Evolutionary conservation across 1,140 invertebrate genomes (phyloP), one percentile per base, ranked within the genome.

Genomic region (Cotesia glomerata): DNA sequence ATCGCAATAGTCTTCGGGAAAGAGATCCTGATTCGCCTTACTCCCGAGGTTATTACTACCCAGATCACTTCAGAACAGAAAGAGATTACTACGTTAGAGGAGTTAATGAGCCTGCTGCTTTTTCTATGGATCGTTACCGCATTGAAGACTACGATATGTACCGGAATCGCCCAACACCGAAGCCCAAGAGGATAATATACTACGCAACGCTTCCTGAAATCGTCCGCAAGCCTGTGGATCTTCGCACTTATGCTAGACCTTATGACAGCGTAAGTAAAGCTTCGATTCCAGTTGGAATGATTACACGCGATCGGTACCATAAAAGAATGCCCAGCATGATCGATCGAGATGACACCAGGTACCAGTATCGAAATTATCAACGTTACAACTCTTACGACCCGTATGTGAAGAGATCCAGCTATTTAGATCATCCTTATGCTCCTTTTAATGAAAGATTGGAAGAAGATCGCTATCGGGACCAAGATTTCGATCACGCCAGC

Each of bases 131-230:
- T 69, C 80, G 80, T 13, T 84, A 86, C 73, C 77, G 82, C 4
- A 75, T 82, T 5, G 81, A 84, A 3, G 77, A 79, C 9, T 69
- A 81, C n/a, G 81, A 85, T 67, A 63, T 79, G 2, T 85, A 84
- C 66, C 77, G 84, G 45, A 77, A 75, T 11, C 78, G 82, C 69
- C 74, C 81, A 0, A 77, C 80, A 0, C 80, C 81, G 0, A 87
- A 84, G 51, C 85, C 84, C 0, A 86, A 82, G 58, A 80, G 88
- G 61, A 88, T 89, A 13, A 86, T 89, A 52, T 89, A 89, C 66
- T 89, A 88, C 49, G 87, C 87, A 0, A 87, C 83, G 0, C 71
- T 89, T 1, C 88, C 88, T 4, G 88, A 89, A 69, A 74, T 89
- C 18, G 82, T 85, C 1, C 76, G 87, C 3, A 84, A 87, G 71